Percentiles rank a stretch among this genome's conserved stretches.
These are phyloP conservation scores for Imbricaverruca yamaguchii DNA, from an alignment of 2,888 invertebrate genomes.

Conservation along the genomic window DNA sequence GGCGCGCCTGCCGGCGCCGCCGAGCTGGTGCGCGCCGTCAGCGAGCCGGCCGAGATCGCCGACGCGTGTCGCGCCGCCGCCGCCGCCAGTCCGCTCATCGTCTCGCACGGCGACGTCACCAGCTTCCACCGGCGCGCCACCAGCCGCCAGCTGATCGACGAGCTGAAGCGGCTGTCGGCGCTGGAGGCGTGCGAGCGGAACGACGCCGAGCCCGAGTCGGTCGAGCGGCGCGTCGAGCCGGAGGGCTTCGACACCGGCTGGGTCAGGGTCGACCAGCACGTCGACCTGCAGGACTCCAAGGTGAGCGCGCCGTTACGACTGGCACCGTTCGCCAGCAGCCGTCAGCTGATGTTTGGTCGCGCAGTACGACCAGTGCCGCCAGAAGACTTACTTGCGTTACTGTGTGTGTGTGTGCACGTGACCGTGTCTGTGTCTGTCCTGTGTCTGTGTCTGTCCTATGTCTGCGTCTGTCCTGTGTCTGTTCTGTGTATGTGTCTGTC, in stretches of 20 bases:
- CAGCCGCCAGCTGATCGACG: conserved; percentile 67
- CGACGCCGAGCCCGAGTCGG: conserved; percentile 24
- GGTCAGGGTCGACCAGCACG: conserved; percentile 68
- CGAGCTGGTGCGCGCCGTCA: conserved; percentile 3
- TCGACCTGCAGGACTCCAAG: conserved; percentile 70
- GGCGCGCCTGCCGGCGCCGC: not conserved
- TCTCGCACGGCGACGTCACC: conserved; percentile 42
- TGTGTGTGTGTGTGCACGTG: too few species aligned
- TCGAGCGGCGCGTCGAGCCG: conserved; percentile 27
- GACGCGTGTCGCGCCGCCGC: not conserved
- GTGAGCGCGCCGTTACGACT: conserved; percentile 43
- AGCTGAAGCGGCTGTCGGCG: conserved; percentile 57
- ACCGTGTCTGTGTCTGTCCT: too few species aligned
- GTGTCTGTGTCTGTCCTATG: too few species aligned
- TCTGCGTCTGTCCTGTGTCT: too few species aligned
- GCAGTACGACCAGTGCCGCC: too few species aligned
- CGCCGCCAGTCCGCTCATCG: not conserved
- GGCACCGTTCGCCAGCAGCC: too few species aligned
- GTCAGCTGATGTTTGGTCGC: too few species aligned
- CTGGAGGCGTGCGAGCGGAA: conserved; percentile 45
- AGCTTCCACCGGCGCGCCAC: conserved; percentile 67
- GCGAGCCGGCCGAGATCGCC: conserved; percentile 19
- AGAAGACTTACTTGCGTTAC: too few species aligned
- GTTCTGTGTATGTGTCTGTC: too few species aligned
- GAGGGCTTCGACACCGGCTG: conserved; percentile 59